Base-by-base conservation (phyloP, 2,797 vertebrate species). In the Lutjanus argentimaculatus region DNA sequence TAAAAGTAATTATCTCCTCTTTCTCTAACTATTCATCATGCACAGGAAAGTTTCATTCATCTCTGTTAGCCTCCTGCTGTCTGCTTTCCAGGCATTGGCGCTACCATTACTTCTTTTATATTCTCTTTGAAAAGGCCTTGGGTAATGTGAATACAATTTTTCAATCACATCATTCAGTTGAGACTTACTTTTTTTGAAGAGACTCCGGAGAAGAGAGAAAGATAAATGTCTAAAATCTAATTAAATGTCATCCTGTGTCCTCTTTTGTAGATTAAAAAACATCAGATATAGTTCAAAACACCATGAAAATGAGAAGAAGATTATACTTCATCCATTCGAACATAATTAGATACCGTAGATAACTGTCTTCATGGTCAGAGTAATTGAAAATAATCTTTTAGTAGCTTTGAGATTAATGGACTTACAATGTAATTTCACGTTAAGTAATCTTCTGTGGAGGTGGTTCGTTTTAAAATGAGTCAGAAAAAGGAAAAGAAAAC, bases 221-320 rank as follows among this genome's bases (percentile, higher is more conserved):
- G 11, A 61, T 57, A 25, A 43, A 51, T 21, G 43, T 13, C 11
- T 21, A 14, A n/a, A 58, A 58, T 43, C 9, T 66, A 40, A 72
- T 61, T 40, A 7, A 30, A 30, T 43, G 21, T 52, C 42, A 22
- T 46, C 19, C 25, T 19, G 12, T 61, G 22, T 59, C 30, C 8
- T 66, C 7, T 21, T 66, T 45, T 10, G 48, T 48, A 61, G 49
- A 53, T 43, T 25, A 46, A 63, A 40, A 42, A 48, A 51, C 8
- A 4, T 55, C 12, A n/a, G 22, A n/a, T 51, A 7, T 2, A 43
- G 13, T 58, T 45, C 15, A 59, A 52, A 58, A 14, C 19, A 63
- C n/a, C 16, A 36, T 57, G 10, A 55, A 59, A 66, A 67, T 56
- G 13, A 73, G n/a, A 52, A 46, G 12, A 19, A 56, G n/a, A 81